Evolutionary conservation across 1,140 invertebrate species (phyloP).

Genomic region (Himalopsyche phryganea): DNA sequence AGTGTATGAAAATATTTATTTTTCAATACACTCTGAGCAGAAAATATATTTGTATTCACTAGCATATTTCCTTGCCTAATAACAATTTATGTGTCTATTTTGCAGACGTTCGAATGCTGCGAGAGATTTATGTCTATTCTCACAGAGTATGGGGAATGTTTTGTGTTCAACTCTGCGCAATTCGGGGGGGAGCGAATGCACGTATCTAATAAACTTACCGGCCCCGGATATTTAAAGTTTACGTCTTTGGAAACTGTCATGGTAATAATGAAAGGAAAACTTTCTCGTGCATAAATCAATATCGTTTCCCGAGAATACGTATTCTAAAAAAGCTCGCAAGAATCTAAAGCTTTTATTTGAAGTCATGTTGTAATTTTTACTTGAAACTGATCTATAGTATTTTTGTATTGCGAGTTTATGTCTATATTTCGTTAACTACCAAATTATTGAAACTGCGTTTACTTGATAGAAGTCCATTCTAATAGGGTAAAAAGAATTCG

Average conservation of each 20-base stretch:
- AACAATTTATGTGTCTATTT: constrained; percentile 4
- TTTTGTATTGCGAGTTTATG: neutral
- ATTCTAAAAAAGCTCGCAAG: no score
- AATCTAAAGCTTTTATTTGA: no score
- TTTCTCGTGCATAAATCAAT: no score
- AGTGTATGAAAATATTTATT: no score
- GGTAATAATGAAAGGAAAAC: constrained; percentile 7
- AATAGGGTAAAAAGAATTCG: no score
- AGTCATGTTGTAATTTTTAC: no score
- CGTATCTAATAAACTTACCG: constrained; percentile 22
- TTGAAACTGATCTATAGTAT: neutral
- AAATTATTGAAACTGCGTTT: no score
- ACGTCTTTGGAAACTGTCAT: constrained; percentile 25
- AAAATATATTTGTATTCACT: neutral
- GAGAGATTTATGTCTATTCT: constrained; percentile 47
- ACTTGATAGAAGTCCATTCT: no score
- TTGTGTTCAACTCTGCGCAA: constrained; percentile 47
- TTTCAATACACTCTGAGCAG: no score
- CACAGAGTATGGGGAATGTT: constrained; percentile 53
- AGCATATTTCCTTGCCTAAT: no score
- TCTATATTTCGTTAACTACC: no score
- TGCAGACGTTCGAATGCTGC: constrained; percentile 50
- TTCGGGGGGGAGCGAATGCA: constrained; percentile 18
- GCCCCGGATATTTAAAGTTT: constrained; percentile 29
- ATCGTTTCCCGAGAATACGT: no score